Percentiles rank a stretch among this genome's conserved stretches.
These are phyloP conservation scores for Lasioglossum figueresi DNA, from an alignment of 2,888 invertebrate genomes.

Conservation along the genomic window DNA sequence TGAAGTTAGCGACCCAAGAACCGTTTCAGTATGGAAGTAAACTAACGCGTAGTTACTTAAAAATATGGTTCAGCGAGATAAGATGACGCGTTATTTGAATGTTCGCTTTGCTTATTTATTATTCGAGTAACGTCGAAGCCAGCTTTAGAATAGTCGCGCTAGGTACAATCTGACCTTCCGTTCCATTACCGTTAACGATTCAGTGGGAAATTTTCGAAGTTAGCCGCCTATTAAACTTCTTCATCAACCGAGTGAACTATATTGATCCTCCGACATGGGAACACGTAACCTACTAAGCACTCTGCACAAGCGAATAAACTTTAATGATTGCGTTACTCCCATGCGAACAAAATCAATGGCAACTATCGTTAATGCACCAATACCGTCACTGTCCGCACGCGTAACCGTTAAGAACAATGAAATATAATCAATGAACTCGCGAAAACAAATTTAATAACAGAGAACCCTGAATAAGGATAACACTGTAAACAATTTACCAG, in stretches of 20 bases:
- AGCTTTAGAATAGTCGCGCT: neutral
- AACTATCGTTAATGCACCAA: neutral
- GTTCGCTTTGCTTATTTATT: neutral
- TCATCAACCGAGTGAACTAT: neutral
- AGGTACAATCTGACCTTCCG: neutral
- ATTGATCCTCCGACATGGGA: neutral
- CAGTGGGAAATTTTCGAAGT: neutral
- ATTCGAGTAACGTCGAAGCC: neutral
- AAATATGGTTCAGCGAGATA: neutral
- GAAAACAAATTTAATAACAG: neutral
- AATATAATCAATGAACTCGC: neutral
- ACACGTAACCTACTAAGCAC: neutral
- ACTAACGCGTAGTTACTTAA: neutral
- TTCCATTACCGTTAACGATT: neutral
- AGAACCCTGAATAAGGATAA: neutral
- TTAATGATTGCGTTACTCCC: neutral
- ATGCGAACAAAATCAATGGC: conserved; percentile 2
- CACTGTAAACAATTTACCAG: neutral
- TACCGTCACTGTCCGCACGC: neutral
- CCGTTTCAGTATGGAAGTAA: neutral
- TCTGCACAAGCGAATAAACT: neutral
- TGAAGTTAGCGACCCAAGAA: neutral
- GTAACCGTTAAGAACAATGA: neutral
- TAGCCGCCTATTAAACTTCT: conserved; percentile 13
- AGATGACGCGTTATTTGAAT: neutral